Conservation (phyloP, 37 sponge, comb jelly and placozoan species). For the Cladorhizidae sp. region DNA sequence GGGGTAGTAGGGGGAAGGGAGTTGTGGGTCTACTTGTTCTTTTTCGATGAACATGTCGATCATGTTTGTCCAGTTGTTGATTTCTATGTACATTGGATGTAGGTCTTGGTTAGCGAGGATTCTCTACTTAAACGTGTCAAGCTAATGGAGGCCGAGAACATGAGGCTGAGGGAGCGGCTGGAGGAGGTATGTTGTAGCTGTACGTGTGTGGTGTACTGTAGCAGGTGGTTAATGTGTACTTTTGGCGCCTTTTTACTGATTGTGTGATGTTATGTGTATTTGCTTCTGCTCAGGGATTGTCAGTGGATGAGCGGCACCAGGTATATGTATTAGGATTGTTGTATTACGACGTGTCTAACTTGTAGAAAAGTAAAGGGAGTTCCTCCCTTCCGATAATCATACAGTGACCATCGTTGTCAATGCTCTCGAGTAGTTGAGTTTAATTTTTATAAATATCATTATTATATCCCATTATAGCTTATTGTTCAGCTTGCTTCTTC, state of each 20-base stretch:
- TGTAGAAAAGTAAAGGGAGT: too few species aligned
- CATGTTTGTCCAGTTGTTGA: background rate
- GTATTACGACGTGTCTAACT: too few species aligned
- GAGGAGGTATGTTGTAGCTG: background rate
- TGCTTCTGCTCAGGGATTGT: background rate
- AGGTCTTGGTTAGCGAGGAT: conserved; percentile 51
- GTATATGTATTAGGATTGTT: background rate
- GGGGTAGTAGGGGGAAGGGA: too few species aligned
- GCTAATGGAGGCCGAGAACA: conserved; percentile 60
- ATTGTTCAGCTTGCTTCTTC: background rate
- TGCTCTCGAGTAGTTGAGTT: too few species aligned
- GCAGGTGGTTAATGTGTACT: too few species aligned
- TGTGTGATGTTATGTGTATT: background rate
- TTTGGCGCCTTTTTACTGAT: background rate
- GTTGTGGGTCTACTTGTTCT: too few species aligned
- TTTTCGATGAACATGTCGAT: background rate
- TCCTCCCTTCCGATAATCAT: too few species aligned
- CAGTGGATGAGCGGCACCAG: conserved; percentile 22
- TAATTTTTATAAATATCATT: too few species aligned
- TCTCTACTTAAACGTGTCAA: conserved; percentile 55
- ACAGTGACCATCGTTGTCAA: too few species aligned
- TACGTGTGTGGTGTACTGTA: too few species aligned
- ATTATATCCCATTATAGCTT: background rate
- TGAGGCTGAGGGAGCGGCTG: conserved; percentile 22
- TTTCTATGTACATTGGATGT: background rate